Base-by-base conservation (phyloP, 2,888 invertebrate species). In the Nemotelus nigrinus region DNA sequence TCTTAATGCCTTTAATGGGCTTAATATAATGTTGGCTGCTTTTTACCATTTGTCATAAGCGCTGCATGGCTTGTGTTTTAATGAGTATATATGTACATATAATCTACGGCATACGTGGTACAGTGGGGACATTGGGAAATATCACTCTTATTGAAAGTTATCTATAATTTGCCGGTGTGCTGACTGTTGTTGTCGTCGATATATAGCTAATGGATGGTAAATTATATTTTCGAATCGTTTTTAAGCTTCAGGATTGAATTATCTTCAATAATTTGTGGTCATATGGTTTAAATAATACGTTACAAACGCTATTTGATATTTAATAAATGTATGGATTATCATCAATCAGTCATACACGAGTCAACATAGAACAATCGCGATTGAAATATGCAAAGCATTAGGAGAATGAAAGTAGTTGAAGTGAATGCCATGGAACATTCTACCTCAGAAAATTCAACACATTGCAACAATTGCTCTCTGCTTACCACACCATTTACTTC, bases 201-300 rank as follows among this genome's bases (percentile, higher is more conserved):
- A 25, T 25, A 58, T 72, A 48, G 48, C 63, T 74, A 74, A 60
- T 74, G 60, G 74, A 74, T 47, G 74, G 48, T 74, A 74, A 50
- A 60, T 79, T 78, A 39, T 55, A 55, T 70, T 68, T 72, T 53
- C 79, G 48, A 78, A 72, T 78, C 58, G 67, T 47, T 68, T 71
- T 60, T 74, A 58, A 64, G 58, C 72, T 77, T 74, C 25, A 79
- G 74, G 77, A 72, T 79, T 74, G 71, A 79, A 79, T 79, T 77
- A 79, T 68, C 25, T 67, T 60, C 65, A 74, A 68, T 77, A 67
- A 77, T 79, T 79, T 77, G 63, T 48, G 39, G 74, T 74, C 63
- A 60, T 55, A 76, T 65, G 76, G 55, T 25, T 55, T 55, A 65
- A 72, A 72, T 72, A 60, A 72, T 72, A 72, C 39, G 63, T 57